Evolutionary conservation across 2,888 invertebrate species (phyloP).

Genomic region (Epinotia demarniana): DNA sequence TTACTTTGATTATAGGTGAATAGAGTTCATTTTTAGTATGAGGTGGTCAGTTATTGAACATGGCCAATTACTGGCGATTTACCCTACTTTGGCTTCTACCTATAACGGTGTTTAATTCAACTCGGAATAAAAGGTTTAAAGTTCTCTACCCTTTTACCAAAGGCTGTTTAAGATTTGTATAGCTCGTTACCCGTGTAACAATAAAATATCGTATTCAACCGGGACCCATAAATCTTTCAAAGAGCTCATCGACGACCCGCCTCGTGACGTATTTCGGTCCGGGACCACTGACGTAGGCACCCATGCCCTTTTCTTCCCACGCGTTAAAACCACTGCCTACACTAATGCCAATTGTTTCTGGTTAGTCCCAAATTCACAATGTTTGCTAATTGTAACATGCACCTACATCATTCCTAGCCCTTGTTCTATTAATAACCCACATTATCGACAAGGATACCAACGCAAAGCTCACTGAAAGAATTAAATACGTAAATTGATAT

Average conservation of each 20-base stretch:
- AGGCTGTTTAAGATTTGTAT: background rate
- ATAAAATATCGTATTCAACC: slow-evolving; percentile 1
- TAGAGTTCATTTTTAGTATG: too few species aligned
- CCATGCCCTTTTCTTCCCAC: slow-evolving; percentile 76
- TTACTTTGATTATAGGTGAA: too few species aligned
- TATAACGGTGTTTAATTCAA: background rate
- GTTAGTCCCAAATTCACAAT: background rate
- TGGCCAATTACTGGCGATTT: too few species aligned
- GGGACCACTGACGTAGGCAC: slow-evolving; percentile 72
- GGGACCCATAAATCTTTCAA: slow-evolving; percentile 34
- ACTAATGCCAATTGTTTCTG: slow-evolving; percentile 17
- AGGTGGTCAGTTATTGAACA: too few species aligned
- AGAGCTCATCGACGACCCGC: slow-evolving; percentile 41
- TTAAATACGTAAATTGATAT: slow-evolving; percentile 25
- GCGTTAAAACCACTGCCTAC: slow-evolving; percentile 51
- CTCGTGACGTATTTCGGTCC: slow-evolving; percentile 53
- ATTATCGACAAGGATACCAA: slow-evolving; percentile 23
- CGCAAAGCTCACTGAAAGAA: slow-evolving; percentile 11
- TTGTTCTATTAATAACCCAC: slow-evolving; percentile 27
- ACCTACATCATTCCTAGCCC: slow-evolving; percentile 1
- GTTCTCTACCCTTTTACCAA: slow-evolving; percentile 4
- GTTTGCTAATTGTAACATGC: background rate
- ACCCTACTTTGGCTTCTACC: background rate
- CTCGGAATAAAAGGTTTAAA: background rate
- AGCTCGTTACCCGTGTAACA: background rate